Evolutionary conservation across 2,113 vertebrate species (phyloP).

Genomic region (Hippocampus barbouri): DNA sequence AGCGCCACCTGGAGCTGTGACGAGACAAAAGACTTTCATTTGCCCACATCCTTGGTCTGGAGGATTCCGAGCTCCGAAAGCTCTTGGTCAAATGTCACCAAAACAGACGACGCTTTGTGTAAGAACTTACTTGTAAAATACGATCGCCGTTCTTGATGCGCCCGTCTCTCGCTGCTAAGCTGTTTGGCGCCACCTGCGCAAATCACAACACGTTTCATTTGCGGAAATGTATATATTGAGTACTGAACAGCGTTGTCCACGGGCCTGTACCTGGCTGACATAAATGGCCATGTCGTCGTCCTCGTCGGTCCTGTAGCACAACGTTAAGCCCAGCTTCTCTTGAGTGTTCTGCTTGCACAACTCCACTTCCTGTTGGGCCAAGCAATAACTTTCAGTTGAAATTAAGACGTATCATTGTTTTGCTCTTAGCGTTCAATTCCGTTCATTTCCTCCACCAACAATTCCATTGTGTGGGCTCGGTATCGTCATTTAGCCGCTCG

Average conservation of each 20-base stretch:
- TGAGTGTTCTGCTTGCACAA: constrained; percentile 83
- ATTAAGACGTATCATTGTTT: not conserved
- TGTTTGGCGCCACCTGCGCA: constrained; percentile 86
- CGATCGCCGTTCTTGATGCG: constrained; percentile 90
- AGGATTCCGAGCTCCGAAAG: constrained; percentile 14
- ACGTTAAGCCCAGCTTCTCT: constrained; percentile 91
- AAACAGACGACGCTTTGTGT: no score
- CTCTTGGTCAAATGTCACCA: not conserved
- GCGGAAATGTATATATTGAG: no score
- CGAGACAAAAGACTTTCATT: constrained; percentile 41
- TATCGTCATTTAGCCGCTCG: constrained; percentile 8
- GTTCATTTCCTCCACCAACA: not conserved
- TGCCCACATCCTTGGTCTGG: constrained; percentile 32
- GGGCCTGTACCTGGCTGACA: constrained; percentile 82
- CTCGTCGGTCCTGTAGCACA: constrained; percentile 93
- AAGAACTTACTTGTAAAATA: constrained; percentile 84
- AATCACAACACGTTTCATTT: not conserved
- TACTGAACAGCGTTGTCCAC: not conserved
- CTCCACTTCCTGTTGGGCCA: constrained; percentile 81
- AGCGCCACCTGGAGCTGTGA: constrained; percentile 25
- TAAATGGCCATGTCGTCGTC: constrained; percentile 92
- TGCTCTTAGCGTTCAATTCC: no score
- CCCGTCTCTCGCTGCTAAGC: constrained; percentile 89
- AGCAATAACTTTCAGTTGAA: not conserved
- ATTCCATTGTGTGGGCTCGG: constrained; percentile 4